These are phyloP conservation scores for Cacoxenus indagator DNA, from an alignment of 2,888 invertebrate species.

Conservation along the genomic window DNA sequence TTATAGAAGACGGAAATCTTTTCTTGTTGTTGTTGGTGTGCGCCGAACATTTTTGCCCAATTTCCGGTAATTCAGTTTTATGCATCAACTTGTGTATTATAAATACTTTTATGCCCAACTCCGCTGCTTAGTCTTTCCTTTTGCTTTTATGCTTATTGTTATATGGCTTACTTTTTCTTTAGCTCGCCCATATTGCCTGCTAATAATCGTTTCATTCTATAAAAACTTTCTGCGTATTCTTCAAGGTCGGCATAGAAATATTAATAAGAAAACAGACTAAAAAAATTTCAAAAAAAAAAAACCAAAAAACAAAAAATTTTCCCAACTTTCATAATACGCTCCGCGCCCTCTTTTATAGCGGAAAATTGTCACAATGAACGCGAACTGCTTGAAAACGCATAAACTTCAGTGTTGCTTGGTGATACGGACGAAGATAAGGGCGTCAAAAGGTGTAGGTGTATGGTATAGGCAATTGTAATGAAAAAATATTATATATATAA, in stretches of 20 bases:
- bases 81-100: constrained; percentile 61
- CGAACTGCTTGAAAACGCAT: background rate
- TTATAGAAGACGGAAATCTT: constrained; percentile 8
- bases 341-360: constrained; percentile 17
- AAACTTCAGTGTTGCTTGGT: background rate
- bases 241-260: constrained; percentile 22
- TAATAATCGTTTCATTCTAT: too few species aligned
- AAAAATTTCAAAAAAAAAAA: background rate
- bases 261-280: background rate
- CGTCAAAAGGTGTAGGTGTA: background rate
- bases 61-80: constrained; percentile 66
- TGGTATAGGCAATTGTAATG: background rate
- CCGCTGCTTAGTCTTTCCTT: background rate
- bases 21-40: constrained; percentile 34
- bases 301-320: background rate
- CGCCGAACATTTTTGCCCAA: constrained; percentile 57
- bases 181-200: too few species aligned
- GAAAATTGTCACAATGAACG: constrained; percentile 26
- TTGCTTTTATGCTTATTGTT: background rate
- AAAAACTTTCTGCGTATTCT: constrained; percentile 18
- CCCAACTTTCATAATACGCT: background rate
- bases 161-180: background rate
- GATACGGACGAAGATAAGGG: background rate
- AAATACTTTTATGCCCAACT: constrained; percentile 52
- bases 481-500: background rate